Base-by-base conservation (phyloP, 2,797 vertebrate genomes). In the Acridotheres tristis region DNA sequence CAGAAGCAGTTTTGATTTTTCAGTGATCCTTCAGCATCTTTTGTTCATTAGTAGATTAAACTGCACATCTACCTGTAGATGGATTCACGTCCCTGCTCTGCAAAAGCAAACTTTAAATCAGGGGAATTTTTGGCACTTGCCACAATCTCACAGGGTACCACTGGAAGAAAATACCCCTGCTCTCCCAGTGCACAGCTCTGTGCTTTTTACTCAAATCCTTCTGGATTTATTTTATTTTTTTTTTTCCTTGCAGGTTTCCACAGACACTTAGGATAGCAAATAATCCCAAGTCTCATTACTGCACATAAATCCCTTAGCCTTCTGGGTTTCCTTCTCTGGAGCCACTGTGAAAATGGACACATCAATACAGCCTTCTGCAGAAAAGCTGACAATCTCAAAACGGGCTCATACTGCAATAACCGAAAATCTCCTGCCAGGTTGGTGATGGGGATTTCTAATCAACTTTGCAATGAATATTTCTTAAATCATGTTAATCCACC, bases 401-500 rank as follows among this genome's bases (percentile, higher is more conserved):
- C 43, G 67, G 84, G 94, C 68, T 90, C 81, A 23, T 36, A 89
- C 93, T 93, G 95, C 86, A 96, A 53, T 74, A 93, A 85, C 84
- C 50, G 63, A 95, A 94, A 94, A 95, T 80, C 95, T 87, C 96
- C 94, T 96, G 93, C 95, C 95, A 89, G 94, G 71, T 45, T 95
- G 90, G 85, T 71, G 92, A 90, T 90, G 75, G 76, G 92, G 79
- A 74, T 94, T 96, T 91, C 95, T 97, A 97, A 94, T 97, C 94
- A 97, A 58, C 82, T 93, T 95, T 93, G 88, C 82, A 78, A 91
- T 92, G 94, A 89, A 90, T 96, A 90, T 96, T 95, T 90, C 93
- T 94, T 96, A 97, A 96, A 91, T 93, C 96, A 96, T 86, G 91
- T 75, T 97, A 97, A 94, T 96, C 85, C 85, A 91, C 21, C 82